phyloP scores from a whole-genome alignment of 1,140 invertebrate genomes.

The Cardiocondyla obscurior region DNA sequence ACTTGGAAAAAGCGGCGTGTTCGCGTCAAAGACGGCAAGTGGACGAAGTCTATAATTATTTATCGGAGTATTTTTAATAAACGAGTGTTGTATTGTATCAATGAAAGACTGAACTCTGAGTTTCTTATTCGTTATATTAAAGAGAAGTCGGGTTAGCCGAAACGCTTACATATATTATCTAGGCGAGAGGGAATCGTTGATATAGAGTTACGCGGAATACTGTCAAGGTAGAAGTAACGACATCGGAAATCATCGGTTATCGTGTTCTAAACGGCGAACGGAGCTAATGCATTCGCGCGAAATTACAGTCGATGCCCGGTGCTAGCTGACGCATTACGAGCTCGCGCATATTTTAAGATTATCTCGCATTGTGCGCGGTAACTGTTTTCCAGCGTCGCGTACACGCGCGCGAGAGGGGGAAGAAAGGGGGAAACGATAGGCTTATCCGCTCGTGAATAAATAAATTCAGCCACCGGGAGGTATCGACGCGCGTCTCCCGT shows the following conservation, averaged over 20 bases:
- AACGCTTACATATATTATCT: too few relatives aligned
- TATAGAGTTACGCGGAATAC: background rate
- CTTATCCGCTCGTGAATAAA: constrained; percentile 47
- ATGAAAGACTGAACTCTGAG: too few relatives aligned
- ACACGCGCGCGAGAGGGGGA: too few relatives aligned
- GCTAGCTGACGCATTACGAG: constrained; percentile 9
- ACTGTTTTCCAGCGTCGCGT: background rate
- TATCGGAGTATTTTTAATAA: too few relatives aligned
- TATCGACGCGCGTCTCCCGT: background rate
- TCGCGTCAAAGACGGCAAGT: too few relatives aligned
- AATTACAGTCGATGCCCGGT: constrained; percentile 9
- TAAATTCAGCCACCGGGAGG: constrained; percentile 27
- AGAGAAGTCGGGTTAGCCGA: too few relatives aligned
- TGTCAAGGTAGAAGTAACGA: constrained; percentile 3
- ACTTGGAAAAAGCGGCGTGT: too few relatives aligned
- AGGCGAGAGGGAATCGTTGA: background rate
- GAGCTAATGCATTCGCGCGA: background rate
- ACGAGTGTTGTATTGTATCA: too few relatives aligned
- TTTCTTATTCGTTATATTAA: too few relatives aligned
- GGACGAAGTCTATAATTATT: too few relatives aligned
- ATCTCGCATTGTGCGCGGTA: constrained; percentile 25
- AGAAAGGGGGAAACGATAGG: constrained; percentile 32
- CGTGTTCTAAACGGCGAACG: constrained; percentile 1
- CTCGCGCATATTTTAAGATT: constrained; percentile 42
- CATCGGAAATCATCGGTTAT: constrained; percentile 17